Evolutionary conservation across 2,113 vertebrate genomes (phyloP), one percentile per base, ranked within the genome.

Genomic region (Micronycteris hirsuta): DNA sequence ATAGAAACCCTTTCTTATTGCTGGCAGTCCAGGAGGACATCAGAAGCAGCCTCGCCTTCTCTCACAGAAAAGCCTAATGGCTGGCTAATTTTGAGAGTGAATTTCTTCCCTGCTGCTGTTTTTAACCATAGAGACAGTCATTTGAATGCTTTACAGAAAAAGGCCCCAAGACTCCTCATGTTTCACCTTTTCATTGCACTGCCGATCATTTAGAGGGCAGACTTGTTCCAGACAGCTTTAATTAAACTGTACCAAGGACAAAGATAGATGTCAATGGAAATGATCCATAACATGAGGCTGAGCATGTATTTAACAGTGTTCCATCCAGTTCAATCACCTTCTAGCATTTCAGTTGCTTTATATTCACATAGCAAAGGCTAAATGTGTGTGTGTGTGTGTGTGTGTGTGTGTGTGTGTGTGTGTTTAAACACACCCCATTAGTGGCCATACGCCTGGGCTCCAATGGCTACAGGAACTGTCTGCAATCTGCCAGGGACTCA

Each of bases 401-500:
- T 91, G 95, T 92, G 97, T 97, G 92, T 98, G 49, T 98, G 92
- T 98, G 70, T 98, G 96, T 97, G 41, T 81, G n/a, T 58, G 89
- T 91, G 95, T 95, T 91, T 96, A 97, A 98, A 98, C 98, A 98
- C 98, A 96, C 98, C 98, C 98, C 98, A 98, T 98, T 98, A 98
- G 98, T 98, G 98, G 96, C 99, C 99, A 99, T 99, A 99, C 99
- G 99, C 98, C 98, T 98, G 96, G 98, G 98, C 98, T 98, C 98
- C 98, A 96, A 91, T 98, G 98, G 98, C 98, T 97, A 98, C 94
- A 97, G 98, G 97, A 95, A 94, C 97, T 97, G 97, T 97, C 97
- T 98, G 96, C 99, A 99, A 99, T 99, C 98, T 99, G 98, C 98
- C 98, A 98, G 98, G 98, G 98, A 98, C 98, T 98, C 98, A 97